phyloP scores from a whole-genome alignment of 1,140 invertebrate species.

The Pemphigus obesinymphae region DNA sequence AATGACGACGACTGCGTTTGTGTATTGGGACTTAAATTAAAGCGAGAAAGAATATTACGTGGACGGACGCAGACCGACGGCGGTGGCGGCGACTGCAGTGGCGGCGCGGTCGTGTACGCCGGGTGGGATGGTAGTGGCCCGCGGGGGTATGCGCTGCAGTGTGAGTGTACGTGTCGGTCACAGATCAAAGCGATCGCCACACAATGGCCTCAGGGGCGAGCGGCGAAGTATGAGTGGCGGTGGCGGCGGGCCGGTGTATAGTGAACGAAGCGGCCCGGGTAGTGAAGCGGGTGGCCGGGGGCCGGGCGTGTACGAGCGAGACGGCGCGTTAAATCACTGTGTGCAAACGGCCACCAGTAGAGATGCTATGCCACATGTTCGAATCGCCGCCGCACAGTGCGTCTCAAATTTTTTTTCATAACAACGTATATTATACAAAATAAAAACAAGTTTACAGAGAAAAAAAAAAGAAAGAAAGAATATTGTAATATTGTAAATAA shows the following conservation, averaged over 20 bases:
- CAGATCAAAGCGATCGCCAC: conserved; percentile 40
- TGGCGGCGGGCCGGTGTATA: background rate
- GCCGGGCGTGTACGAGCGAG: background rate
- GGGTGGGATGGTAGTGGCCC: background rate
- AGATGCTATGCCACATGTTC: conserved; percentile 1
- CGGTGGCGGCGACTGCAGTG: background rate
- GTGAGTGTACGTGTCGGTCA: conserved; percentile 29
- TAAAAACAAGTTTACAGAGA: too few relatives aligned
- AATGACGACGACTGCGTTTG: conserved; percentile 23
- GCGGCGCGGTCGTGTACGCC: background rate
- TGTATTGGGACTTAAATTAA: conserved; percentile 39
- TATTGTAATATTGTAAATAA: background rate
- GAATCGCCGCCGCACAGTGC: background rate
- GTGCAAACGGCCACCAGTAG: conserved; percentile 28
- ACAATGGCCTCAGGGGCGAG: conserved; percentile 32
- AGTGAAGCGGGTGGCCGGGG: background rate
- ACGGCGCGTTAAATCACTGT: conserved; percentile 4
- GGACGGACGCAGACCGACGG: background rate
- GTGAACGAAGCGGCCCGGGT: background rate
- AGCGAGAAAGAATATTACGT: conserved; percentile 31
- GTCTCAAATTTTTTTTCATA: conserved; percentile 24
- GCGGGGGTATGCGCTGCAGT: background rate
- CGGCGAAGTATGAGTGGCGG: background rate
- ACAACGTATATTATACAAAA: too few relatives aligned
- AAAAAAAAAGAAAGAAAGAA: background rate